Base-by-base conservation (phyloP, 2,888 invertebrate genomes). In the Polietes domitor region DNA sequence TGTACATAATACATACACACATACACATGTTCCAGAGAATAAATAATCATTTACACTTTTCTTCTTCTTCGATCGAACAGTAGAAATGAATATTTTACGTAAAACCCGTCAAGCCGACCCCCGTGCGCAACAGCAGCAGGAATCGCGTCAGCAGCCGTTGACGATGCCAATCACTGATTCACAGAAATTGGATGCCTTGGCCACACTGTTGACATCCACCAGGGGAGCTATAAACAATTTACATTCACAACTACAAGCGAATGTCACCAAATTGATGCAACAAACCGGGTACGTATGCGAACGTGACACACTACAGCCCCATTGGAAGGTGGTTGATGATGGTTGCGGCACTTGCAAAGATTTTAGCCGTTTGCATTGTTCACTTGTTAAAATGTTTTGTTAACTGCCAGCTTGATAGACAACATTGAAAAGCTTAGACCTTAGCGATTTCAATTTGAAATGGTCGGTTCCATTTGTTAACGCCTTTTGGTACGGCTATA, bases 191-290 rank as follows among this genome's bases (percentile, higher is more conserved):
- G 89, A 90, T 32, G 88, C 89, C 2, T 73, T 92, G 41, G 90
- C 90, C 19, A 88, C 88, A 1, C 86, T 91, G 7, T 75, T 92
- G 68, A 78, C 88, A 65, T 90, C 91, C 3, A 86, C 91, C 17
- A 87, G 89, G 15, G 75, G 80, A 15, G 87, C 87, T 15, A 85
- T 88, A 65, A 86, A 77, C 43, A 80, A 74, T 2, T 85, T 83
- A 10, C 87, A 83, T 65, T 43, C 17, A 37, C 78, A 71, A 78
- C 86, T 87, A 10, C 86, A 85, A 65, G 15, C 76, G 43, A 87
- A 86, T 75, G 84, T 91, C 24, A 84, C 73, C 37, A 87, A 83
- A 77, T 47, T 92, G 32, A 63, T 87, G 7, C 88, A 88, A 80
- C 86, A 85, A 37, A 89, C 89, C 76, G 89, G 88, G 91, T 91